Percentiles rank a stretch among this genome's conserved stretches.
Evolutionary conservation across 1,140 invertebrate species (phyloP).

Genomic region (Drosophila sulfurigaster): DNA sequence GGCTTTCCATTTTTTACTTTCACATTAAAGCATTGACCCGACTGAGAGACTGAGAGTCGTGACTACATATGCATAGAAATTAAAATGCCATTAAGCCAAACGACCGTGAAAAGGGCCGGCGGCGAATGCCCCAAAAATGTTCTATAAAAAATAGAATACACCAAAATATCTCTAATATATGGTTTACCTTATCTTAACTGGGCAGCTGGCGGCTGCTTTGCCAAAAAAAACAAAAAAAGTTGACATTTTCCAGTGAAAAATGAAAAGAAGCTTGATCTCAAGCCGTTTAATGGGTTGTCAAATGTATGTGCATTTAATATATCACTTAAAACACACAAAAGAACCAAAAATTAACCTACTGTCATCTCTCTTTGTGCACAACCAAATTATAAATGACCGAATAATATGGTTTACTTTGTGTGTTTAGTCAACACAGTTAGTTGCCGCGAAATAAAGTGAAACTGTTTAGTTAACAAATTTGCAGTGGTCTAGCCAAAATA

Average conservation of each 20-base stretch:
- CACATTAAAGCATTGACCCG: conserved; percentile 49
- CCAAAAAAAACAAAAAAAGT: conserved; percentile 1
- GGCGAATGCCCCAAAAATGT: conserved; percentile 2
- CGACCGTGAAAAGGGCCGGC: conserved; percentile 56
- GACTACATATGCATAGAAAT: conserved; percentile 61
- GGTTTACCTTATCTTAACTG: conserved; percentile 13
- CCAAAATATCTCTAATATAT: conserved; percentile 9
- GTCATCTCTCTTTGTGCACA: not conserved
- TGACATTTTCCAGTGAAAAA: not conserved
- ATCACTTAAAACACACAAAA: not conserved
- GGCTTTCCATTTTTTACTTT: conserved; percentile 40
- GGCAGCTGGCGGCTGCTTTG: not conserved
- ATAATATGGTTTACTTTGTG: not conserved
- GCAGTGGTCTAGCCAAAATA: too few species aligned
- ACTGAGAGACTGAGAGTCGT: conserved; percentile 45
- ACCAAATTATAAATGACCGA: not conserved
- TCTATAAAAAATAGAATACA: conserved; percentile 4
- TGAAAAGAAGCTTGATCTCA: not conserved
- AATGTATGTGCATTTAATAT: not conserved
- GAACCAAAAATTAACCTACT: not conserved
- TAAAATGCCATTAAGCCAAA: conserved; percentile 76
- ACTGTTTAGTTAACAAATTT: too few species aligned
- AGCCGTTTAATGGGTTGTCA: not conserved
- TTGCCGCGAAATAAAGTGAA: too few species aligned
- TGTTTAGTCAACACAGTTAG: not conserved